Base-by-base conservation (phyloP, 1,140 invertebrate genomes). In the Drosophila rhopaloa region DNA sequence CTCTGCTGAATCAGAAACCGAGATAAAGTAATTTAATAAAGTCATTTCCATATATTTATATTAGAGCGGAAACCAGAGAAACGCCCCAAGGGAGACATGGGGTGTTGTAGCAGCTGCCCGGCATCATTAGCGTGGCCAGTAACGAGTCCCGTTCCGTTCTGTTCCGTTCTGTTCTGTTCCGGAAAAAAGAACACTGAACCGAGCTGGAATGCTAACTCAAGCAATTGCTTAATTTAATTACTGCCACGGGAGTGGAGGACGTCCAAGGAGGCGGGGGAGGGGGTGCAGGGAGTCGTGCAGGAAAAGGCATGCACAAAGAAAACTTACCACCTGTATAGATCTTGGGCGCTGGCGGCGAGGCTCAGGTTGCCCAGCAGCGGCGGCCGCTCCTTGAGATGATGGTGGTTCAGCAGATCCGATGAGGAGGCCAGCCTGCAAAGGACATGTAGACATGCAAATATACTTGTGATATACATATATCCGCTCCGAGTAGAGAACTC, bases 291-390 rank as follows among this genome's bases (percentile, higher is more conserved):
- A 65, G 1, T 13, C 40, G 38, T 56, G 65, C 35, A n/a, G 41
- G 35, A 4, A 14, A n/a, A n/a, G 54, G 37, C 65, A 75, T 55
- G 76, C 56, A 46, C 61, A 84, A 67, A 78, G 71, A 81, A 88
- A 91, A 91, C 88, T 91, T 92, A 92, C 92, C 92, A 93, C 84
- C 93, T 91, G 81, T 93, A 93, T 85, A 93, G 80, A 92, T 93
- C 93, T 84, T 93, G 88, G 53, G 93, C 93, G 76, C 93, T 93
- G 57, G 93, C 93, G 37, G 93, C 93, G 29, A 93, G 71, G 57
- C 91, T 92, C 16, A 92, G 77, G 56, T 92, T 92, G 4, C 91
- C 91, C 40, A 92, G 71, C 60, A 92, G 48, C 6, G 91, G 91
- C 13, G 91, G 92, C 16, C 91, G 76, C 40, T 92, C 91, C 68